Conservation (phyloP, 2,888 invertebrate species). For the Epinotia bilunana region DNA sequence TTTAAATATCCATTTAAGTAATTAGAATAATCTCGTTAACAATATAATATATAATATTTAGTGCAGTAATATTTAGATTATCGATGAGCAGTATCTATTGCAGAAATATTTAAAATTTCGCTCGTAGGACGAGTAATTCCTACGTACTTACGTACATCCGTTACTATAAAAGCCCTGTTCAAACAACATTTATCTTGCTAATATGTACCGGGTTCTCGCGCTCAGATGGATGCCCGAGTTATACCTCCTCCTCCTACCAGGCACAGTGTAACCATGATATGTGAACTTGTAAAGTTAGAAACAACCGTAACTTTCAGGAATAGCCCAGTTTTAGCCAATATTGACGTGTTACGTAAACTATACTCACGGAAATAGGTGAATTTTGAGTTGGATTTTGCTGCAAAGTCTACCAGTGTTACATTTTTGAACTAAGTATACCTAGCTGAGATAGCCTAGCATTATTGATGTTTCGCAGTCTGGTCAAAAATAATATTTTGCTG, state of each 20-base stretch:
- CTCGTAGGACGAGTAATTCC: not conserved
- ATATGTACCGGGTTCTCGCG: slow-evolving; percentile 33
- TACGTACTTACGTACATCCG: slow-evolving; percentile 12
- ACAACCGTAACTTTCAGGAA: slow-evolving; percentile 20
- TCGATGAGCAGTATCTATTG: too few species aligned
- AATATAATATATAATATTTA: too few species aligned
- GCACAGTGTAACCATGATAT: slow-evolving; percentile 25
- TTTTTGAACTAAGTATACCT: too few species aligned
- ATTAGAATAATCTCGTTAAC: too few species aligned
- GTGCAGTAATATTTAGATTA: too few species aligned
- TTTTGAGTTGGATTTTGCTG: not conserved
- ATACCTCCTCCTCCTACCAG: slow-evolving; percentile 20
- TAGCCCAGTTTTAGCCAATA: slow-evolving; percentile 8
- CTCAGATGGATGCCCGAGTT: slow-evolving; percentile 27
- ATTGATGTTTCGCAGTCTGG: too few species aligned
- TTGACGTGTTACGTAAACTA: not conserved
- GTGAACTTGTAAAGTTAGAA: slow-evolving; percentile 23
- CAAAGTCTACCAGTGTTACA: too few species aligned
- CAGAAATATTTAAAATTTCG: not conserved
- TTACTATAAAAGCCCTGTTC: slow-evolving; percentile 35
- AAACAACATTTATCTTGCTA: slow-evolving; percentile 46
- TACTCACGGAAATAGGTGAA: not conserved
- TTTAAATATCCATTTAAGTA: too few species aligned
- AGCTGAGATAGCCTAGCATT: too few species aligned
- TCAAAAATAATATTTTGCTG: too few species aligned